Evolutionary conservation across 2,113 vertebrate species (phyloP).

Genomic region (Dermatemys mawii): DNA sequence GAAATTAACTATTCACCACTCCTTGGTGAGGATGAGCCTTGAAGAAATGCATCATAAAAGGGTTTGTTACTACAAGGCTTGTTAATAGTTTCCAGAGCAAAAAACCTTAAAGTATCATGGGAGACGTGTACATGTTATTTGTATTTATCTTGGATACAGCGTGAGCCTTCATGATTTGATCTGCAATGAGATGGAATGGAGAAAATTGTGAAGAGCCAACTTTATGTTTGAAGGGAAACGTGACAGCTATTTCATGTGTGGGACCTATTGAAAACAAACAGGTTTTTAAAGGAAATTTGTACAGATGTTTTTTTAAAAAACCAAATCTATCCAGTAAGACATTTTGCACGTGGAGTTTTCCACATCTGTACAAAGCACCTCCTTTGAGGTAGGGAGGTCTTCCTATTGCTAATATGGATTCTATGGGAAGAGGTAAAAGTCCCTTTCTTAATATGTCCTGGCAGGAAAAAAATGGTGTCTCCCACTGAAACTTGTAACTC

Average conservation of each 20-base stretch:
- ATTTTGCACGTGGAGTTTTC: background rate
- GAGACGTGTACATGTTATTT: background rate
- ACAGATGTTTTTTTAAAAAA: background rate
- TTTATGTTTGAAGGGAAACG: background rate
- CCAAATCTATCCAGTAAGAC: background rate
- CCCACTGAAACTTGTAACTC: background rate
- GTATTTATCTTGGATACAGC: constrained; percentile 19
- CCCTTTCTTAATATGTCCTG: background rate
- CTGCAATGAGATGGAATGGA: background rate
- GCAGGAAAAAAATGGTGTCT: background rate
- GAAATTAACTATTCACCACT: constrained; percentile 67
- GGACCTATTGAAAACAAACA: constrained; percentile 6
- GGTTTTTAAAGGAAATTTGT: background rate
- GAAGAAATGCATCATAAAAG: constrained; percentile 68
- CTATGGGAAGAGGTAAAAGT: background rate
- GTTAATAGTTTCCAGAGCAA: constrained; percentile 50
- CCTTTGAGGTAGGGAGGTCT: background rate
- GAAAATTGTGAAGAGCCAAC: constrained; percentile 7
- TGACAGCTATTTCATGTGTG: background rate
- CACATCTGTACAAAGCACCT: background rate
- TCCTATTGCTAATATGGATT: background rate
- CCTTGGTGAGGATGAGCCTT: constrained; percentile 44
- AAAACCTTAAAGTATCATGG: background rate
- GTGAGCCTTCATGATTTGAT: background rate
- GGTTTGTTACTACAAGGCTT: constrained; percentile 60